Percentiles rank a stretch among this genome's conserved stretches.
Evolutionary conservation across 1,140 invertebrate genomes (phyloP).

Genomic region (Gryllus bimaculatus): DNA sequence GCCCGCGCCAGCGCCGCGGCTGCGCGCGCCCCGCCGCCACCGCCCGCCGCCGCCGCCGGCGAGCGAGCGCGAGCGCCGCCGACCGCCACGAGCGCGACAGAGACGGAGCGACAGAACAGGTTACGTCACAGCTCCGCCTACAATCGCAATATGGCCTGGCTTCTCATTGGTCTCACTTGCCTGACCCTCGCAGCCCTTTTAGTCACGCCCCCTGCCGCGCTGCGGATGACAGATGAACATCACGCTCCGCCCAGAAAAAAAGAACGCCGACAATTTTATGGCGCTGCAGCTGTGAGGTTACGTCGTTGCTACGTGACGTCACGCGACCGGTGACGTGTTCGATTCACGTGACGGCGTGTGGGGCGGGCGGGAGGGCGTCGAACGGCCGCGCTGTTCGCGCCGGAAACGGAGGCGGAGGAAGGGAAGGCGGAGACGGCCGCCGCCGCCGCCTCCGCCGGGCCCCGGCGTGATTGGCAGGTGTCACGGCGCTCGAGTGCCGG

Average conservation of each 20-base stretch:
- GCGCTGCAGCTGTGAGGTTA: constrained; percentile 16
- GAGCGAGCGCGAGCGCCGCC: background rate
- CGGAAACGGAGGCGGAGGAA: background rate
- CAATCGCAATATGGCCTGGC: constrained; percentile 14
- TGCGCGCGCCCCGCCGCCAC: too few relatives aligned
- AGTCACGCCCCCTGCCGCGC: constrained; percentile 16
- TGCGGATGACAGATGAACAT: constrained; percentile 16
- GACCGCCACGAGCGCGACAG: background rate
- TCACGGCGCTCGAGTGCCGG: background rate
- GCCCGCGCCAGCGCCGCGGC: too few relatives aligned
- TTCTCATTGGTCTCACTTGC: constrained; percentile 13
- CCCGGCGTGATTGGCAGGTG: constrained; percentile 13
- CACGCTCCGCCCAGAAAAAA: constrained; percentile 17
- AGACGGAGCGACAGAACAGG: constrained; percentile 7
- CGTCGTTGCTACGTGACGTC: constrained; percentile 12
- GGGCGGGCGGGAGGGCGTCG: background rate
- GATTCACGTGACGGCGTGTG: constrained; percentile 11
- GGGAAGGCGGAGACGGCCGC: background rate
- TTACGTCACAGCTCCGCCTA: constrained; percentile 16
- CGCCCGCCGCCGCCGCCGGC: too few relatives aligned
- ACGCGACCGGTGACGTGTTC: constrained; percentile 9
- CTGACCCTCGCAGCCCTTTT: constrained; percentile 13
- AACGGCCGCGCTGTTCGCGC: background rate
- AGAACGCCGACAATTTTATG: constrained; percentile 13
- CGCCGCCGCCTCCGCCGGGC: background rate